Evolutionary conservation across 1,140 invertebrate species (phyloP).

Genomic region (Bilobella aurantiaca): DNA sequence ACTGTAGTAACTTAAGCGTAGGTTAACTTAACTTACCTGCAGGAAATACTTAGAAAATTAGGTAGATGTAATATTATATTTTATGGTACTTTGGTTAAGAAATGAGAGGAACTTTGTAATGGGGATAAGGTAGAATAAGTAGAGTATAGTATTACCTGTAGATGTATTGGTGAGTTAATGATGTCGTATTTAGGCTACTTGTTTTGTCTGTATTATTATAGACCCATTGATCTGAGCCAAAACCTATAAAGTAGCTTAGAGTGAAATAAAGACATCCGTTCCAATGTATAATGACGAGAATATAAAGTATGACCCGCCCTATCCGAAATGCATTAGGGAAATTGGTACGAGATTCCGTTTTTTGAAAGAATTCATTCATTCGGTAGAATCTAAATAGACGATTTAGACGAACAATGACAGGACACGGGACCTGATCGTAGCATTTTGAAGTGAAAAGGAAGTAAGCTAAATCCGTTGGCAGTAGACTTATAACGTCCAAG

Average conservation of each 20-base stretch:
- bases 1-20: no score
- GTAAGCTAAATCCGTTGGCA: slow-evolving; percentile 80
- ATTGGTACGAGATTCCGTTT: slow-evolving; percentile 83
- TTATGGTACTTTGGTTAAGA: no score
- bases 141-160: no score
- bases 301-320: slow-evolving; percentile 67
- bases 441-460: slow-evolving; percentile 49
- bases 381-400: slow-evolving; percentile 67
- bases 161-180: slow-evolving; percentile 69
- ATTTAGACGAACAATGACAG: slow-evolving; percentile 75
- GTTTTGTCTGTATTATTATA: slow-evolving; percentile 33
- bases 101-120: no score
- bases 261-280: slow-evolving; percentile 91
- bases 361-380: slow-evolving; percentile 80
- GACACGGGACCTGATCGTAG: slow-evolving; percentile 57
- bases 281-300: slow-evolving; percentile 91
- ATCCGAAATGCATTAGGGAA: slow-evolving; percentile 84
- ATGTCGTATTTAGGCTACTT: slow-evolving; percentile 46
- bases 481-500: slow-evolving; percentile 63
- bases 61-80: no score
- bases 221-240: slow-evolving; percentile 75
- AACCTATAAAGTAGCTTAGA: slow-evolving; percentile 80
- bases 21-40: no score
- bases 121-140: no score
- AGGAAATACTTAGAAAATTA: no score